Percentiles rank a stretch among this genome's conserved stretches.
These are phyloP conservation scores for Encarsia formosa DNA, from an alignment of 2,888 invertebrate genomes.

Conservation along the genomic window DNA sequence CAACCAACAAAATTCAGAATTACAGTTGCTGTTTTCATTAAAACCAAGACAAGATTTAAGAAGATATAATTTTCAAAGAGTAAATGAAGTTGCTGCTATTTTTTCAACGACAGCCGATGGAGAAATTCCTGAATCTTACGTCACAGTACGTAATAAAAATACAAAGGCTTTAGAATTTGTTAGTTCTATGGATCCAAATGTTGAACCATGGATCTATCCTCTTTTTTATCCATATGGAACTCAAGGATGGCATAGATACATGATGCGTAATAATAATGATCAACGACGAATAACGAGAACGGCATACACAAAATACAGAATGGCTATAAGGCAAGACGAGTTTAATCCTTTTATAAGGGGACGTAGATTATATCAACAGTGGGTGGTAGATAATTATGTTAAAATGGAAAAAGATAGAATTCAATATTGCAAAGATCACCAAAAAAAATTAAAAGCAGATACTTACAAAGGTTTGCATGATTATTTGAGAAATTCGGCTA, in stretches of 20 bases:
- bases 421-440: slow-evolving; percentile 19
- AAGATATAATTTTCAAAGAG: slow-evolving; percentile 28
- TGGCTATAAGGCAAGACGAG: background rate
- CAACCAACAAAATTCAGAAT: slow-evolving; percentile 9
- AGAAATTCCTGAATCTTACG: slow-evolving; percentile 29
- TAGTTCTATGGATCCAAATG: slow-evolving; percentile 29
- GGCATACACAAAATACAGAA: slow-evolving; percentile 1
- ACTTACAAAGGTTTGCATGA: slow-evolving; percentile 34
- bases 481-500: slow-evolving; percentile 32
- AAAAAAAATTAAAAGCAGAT: slow-evolving; percentile 25
- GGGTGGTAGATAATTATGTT: slow-evolving; percentile 24
- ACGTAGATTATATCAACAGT: slow-evolving; percentile 25
- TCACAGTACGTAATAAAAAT: slow-evolving; percentile 21
- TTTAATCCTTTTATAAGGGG: slow-evolving; percentile 13
- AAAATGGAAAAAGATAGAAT: slow-evolving; percentile 37
- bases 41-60: slow-evolving; percentile 25
- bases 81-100: slow-evolving; percentile 29
- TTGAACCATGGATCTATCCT: slow-evolving; percentile 30
- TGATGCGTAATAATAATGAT: slow-evolving; percentile 7
- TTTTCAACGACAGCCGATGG: slow-evolving; percentile 29
- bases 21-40: slow-evolving; percentile 22
- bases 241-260: slow-evolving; percentile 22
- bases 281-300: slow-evolving; percentile 3
- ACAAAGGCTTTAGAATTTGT: slow-evolving; percentile 19
- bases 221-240: slow-evolving; percentile 30